These are phyloP conservation scores for Asteroscopus sphinx DNA, from an alignment of 2,888 invertebrate species.

Conservation along the genomic window DNA sequence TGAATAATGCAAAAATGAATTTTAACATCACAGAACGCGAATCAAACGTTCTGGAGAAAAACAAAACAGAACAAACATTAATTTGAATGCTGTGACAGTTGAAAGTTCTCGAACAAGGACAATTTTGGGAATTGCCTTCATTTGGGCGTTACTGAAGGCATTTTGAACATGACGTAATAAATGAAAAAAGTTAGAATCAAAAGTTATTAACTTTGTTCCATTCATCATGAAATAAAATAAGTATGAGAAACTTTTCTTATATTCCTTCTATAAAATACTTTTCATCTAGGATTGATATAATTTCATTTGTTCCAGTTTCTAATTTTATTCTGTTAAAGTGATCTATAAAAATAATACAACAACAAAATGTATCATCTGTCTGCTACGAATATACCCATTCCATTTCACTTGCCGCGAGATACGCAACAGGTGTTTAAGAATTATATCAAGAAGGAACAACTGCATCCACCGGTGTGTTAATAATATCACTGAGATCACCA, in stretches of 20 bases:
- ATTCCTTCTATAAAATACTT: constrained; percentile 63
- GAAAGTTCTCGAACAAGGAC: constrained; percentile 85
- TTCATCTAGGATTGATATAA: constrained; percentile 55
- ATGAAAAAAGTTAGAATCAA: constrained; percentile 89
- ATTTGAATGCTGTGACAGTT: constrained; percentile 87
- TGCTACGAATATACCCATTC: constrained; percentile 8
- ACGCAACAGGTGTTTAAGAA: constrained; percentile 43
- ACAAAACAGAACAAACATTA: constrained; percentile 88
- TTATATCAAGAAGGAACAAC: constrained; percentile 24
- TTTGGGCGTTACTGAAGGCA: constrained; percentile 83
- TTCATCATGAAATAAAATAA: constrained; percentile 83
- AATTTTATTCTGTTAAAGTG: constrained; percentile 6
- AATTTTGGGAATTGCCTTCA: constrained; percentile 87
- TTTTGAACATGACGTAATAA: constrained; percentile 87
- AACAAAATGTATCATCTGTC: constrained; percentile 10
- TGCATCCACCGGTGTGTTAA: constrained; percentile 23
- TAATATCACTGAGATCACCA: constrained; percentile 20
- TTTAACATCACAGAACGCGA: constrained; percentile 74
- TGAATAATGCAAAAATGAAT: constrained; percentile 70
- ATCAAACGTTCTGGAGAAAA: constrained; percentile 82
- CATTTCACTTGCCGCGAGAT: constrained; percentile 25
- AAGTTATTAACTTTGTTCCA: constrained; percentile 89
- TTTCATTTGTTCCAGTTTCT: constrained; percentile 34
- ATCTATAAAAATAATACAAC: constrained; percentile 16
- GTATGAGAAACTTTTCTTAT: constrained; percentile 70